Evolutionary conservation across 2,797 vertebrate genomes (phyloP), one percentile per base, ranked within the genome.

Genomic region (Aulostomus chinensis): DNA sequence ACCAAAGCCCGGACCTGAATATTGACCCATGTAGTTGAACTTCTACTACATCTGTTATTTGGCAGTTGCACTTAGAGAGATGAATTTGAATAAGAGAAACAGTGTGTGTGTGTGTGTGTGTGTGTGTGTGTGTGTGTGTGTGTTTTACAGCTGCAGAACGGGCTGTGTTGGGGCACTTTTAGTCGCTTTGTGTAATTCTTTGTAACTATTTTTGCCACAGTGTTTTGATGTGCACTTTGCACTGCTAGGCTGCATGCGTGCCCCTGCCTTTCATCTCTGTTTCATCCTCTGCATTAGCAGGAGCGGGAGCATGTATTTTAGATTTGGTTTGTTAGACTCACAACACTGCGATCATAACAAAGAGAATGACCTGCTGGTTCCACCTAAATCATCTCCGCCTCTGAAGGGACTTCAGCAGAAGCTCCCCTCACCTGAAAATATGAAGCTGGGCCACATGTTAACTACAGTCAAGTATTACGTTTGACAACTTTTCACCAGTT

Each of bases 261-360:
- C 32, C 33, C 16, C 26, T n/a, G 16, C 15, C 54, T 76, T 64
- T 78, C 46, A 72, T 59, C 49, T 58, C 49, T 58, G 26, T 52
- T 58, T 68, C 45, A 72, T 51, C 41, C 35, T 33, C 33, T 41
- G 1, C 10, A 20, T 16, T 18, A 24, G 18, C 48, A 16, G 16
- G 30, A 50, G 47, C 18, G 47, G 22, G 50, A 9, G 33, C 24
- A 25, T n/a, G 24, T 9, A 25, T 6, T 6, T 7, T 2, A 9
- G 24, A 25, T 6, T 7, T 6, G 24, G 6, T 25, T 25, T 25
- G 6, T 2, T 25, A 25, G 6, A 1, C 24, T 25, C 35, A 36
- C n/a, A 22, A 5, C 4, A 20, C 13, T 12, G 37, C 28, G 33
- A 31, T 18, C 7, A 25, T 21, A 60, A 43, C 13, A 18, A 36